Conservation (phyloP, 2,113 vertebrate genomes). For the Lonchura striata region DNA sequence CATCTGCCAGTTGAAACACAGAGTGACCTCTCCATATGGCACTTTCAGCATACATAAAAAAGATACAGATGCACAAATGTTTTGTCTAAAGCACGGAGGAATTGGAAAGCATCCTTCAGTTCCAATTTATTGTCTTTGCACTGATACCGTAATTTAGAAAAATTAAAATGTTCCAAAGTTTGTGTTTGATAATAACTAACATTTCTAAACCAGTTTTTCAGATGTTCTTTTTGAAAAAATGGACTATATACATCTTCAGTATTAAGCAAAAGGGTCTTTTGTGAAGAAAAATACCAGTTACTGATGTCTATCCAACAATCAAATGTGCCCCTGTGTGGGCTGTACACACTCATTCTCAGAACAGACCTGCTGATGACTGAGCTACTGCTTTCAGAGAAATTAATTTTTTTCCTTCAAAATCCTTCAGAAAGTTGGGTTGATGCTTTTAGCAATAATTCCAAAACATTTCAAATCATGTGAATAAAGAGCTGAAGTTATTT, state of each 20-base stretch:
- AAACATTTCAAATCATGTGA: not conserved
- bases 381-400: not conserved
- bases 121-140: not conserved
- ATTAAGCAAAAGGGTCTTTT: not conserved
- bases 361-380: not conserved
- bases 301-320: not conserved
- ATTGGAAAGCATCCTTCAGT: not conserved
- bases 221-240: not conserved
- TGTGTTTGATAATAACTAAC: not conserved
- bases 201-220: not conserved
- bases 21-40: constrained; percentile 31
- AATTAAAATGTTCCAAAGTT: not conserved
- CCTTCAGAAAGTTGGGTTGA: not conserved
- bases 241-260: not conserved
- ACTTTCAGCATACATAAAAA: not conserved
- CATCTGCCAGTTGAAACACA: not conserved
- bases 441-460: not conserved
- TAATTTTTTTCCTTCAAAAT: not conserved
- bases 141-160: not conserved
- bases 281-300: not conserved
- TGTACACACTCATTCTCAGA: not conserved
- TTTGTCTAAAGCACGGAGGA: not conserved
- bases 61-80: constrained; percentile 28
- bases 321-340: not conserved
- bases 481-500: not conserved